Percentiles rank a stretch among this genome's conserved stretches.
phyloP scores from a whole-genome alignment of 2,113 vertebrate species.

The Macquaria ambigua region DNA sequence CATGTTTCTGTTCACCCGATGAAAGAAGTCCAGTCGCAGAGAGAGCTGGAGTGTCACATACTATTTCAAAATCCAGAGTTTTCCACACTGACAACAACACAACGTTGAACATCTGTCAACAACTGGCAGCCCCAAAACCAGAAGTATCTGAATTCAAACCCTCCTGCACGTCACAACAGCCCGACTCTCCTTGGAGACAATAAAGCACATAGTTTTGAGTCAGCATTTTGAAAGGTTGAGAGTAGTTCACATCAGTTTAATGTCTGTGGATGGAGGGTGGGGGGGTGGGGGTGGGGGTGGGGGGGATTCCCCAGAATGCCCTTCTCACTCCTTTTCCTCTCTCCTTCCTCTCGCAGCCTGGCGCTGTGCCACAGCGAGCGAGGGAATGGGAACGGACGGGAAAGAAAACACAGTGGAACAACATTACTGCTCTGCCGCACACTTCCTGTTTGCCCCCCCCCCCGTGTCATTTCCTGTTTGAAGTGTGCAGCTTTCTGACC shows the following conservation, averaged over 20 bases:
- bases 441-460: constrained; percentile 70
- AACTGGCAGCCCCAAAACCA: neutral
- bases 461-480: constrained; percentile 71
- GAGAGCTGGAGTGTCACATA: neutral
- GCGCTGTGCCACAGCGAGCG: constrained; percentile 23
- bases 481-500: constrained; percentile 55
- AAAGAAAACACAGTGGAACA: constrained; percentile 72
- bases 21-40: neutral
- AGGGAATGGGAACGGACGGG: constrained; percentile 63
- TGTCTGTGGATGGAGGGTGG: neutral
- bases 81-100: neutral
- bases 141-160: neutral
- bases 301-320: constrained; percentile 33
- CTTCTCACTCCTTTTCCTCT: constrained; percentile 44
- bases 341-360: constrained; percentile 47
- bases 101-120: constrained; percentile 2
- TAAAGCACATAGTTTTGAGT: constrained; percentile 18
- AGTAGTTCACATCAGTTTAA: constrained; percentile 15
- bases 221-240: constrained; percentile 39
- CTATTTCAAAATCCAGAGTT: neutral
- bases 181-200: neutral
- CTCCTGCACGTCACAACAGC: neutral
- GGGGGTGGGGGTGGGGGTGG: neutral
- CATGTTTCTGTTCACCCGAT: constrained; percentile 21
- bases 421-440: constrained; percentile 46